phyloP scores from a whole-genome alignment of 2,113 vertebrate species.

The Vulpes ferrilata region DNA sequence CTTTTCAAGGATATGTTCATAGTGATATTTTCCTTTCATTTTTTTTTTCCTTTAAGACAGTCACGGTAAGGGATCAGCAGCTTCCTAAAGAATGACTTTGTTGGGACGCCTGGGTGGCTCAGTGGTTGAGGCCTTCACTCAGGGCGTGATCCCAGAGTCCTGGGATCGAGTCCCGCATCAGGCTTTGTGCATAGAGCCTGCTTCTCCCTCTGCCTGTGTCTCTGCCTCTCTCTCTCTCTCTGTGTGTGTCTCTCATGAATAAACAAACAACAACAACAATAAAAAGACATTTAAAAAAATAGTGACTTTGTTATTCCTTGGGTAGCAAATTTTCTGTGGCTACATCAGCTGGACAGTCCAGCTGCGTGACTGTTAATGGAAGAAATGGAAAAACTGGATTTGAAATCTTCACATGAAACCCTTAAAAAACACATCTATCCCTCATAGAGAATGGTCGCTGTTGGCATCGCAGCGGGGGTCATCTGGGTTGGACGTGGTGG shows the following conservation, averaged over 20 bases:
- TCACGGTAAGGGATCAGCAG: constrained; percentile 2
- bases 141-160: too few species aligned
- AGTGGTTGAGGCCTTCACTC: too few species aligned
- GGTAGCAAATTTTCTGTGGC: neutral
- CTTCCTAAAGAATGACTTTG: constrained; percentile 37
- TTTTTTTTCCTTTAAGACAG: neutral
- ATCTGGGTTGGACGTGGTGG: neutral
- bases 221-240: too few species aligned
- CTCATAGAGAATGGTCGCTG: neutral
- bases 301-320: constrained; percentile 21
- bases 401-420: constrained; percentile 30
- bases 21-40: constrained; percentile 6
- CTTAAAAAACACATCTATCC: neutral
- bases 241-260: too few species aligned
- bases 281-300: neutral
- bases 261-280: too few species aligned
- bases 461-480: neutral
- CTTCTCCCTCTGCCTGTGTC: too few species aligned
- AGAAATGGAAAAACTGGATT: neutral
- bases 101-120: neutral
- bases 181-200: too few species aligned
- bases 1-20: neutral
- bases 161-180: too few species aligned
- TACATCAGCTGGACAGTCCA: neutral
- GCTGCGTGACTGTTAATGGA: neutral